phyloP scores from a whole-genome alignment of 2,797 vertebrate genomes.

The Propithecus deckenii region DNA sequence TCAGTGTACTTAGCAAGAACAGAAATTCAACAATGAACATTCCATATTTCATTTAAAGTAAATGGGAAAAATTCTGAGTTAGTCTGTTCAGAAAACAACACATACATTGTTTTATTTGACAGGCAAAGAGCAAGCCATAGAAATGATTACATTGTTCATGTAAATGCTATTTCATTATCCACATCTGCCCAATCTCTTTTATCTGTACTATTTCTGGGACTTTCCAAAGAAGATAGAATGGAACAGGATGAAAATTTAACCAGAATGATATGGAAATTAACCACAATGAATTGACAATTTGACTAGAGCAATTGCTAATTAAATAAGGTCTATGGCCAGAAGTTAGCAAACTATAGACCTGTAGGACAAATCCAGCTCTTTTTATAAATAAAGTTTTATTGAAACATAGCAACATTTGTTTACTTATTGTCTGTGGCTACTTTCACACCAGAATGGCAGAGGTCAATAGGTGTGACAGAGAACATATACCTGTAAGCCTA shows the following conservation, averaged over 20 bases:
- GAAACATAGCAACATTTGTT: neutral
- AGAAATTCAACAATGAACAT: neutral
- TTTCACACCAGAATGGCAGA: neutral
- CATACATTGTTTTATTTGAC: conserved; percentile 19
- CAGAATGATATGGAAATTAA: neutral
- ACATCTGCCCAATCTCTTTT: neutral
- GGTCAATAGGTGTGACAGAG: neutral
- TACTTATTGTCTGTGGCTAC: neutral
- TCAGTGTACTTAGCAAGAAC: neutral
- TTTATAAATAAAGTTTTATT: neutral
- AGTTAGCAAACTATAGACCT: neutral
- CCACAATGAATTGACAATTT: neutral
- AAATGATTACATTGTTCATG: conserved; percentile 19
- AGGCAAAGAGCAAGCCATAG: neutral
- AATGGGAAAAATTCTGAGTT: conserved; percentile 1
- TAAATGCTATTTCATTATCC: neutral
- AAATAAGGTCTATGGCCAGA: neutral
- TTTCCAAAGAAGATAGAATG: neutral
- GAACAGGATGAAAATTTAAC: neutral
- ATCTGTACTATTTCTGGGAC: neutral
- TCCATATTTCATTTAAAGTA: neutral
- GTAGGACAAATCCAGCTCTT: neutral
- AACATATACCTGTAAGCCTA: neutral
- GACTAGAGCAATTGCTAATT: neutral
- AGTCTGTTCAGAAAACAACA: conserved; percentile 9